These are phyloP conservation scores for Axis porcinus DNA, from an alignment of 2,113 vertebrate species.

Conservation along the genomic window DNA sequence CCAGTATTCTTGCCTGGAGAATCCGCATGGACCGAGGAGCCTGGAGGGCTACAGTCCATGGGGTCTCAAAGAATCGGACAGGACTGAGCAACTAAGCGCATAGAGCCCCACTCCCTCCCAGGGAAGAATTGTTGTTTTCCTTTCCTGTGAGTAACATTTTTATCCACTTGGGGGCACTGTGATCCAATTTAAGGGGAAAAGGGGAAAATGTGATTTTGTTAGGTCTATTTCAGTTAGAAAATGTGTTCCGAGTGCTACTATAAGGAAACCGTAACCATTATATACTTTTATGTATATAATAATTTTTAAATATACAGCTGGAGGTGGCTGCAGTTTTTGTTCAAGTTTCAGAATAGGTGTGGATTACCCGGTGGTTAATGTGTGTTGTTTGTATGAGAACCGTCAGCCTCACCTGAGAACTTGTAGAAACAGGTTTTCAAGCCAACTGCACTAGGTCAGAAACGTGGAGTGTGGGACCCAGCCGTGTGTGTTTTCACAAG, in stretches of 20 bases:
- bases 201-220: neutral
- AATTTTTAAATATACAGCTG: neutral
- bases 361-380: neutral
- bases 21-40: neutral
- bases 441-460: neutral
- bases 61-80: neutral
- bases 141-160: constrained; percentile 36
- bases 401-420: rapidly evolving
- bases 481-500: neutral
- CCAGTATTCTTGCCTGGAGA: neutral
- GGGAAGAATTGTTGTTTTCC: neutral
- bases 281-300: neutral
- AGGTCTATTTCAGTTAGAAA: neutral
- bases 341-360: neutral
- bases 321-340: neutral
- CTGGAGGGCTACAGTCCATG: neutral
- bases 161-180: constrained; percentile 83
- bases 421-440: neutral
- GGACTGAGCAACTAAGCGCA: rapidly evolving
- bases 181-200: constrained; percentile 71
- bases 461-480: rapidly evolving
- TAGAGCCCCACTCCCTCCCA: neutral
- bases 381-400: neutral
- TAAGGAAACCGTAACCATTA: neutral
- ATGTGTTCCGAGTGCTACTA: neutral